Evolutionary conservation across 2,888 invertebrate genomes (phyloP).

Genomic region (Sepioteuthis lessoniana): DNA sequence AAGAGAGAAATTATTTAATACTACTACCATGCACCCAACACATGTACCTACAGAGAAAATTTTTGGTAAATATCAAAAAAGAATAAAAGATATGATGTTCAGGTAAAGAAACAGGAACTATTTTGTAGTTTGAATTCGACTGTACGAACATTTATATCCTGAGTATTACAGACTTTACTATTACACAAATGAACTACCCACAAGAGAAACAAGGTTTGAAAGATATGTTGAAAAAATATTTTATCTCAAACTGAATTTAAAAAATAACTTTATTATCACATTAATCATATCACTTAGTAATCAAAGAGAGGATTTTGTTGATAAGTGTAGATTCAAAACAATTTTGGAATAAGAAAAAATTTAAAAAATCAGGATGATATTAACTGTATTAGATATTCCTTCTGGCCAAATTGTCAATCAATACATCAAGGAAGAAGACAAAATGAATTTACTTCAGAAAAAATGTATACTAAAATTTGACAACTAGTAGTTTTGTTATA

Average conservation of each 20-base stretch:
- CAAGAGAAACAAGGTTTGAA: background rate
- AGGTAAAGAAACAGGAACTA: background rate
- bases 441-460: too few relatives aligned
- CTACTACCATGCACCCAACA: background rate
- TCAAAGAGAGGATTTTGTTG: background rate
- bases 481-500: too few relatives aligned
- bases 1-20: background rate
- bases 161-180: background rate
- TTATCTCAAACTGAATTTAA: background rate
- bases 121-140: background rate
- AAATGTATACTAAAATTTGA: too few relatives aligned
- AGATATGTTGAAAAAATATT: background rate
- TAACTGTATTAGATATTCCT: background rate
- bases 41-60: background rate
- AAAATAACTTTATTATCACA: background rate
- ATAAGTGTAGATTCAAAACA: background rate
- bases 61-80: background rate
- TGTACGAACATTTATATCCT: background rate
- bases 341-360: background rate
- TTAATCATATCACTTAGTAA: background rate
- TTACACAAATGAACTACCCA: background rate
- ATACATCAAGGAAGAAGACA: too few relatives aligned
- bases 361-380: background rate
- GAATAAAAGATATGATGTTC: background rate
- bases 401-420: too few relatives aligned